Evolutionary conservation across 2,113 vertebrate genomes (phyloP), one percentile per base, ranked within the genome.

Genomic region (Corythornis cristatus): DNA sequence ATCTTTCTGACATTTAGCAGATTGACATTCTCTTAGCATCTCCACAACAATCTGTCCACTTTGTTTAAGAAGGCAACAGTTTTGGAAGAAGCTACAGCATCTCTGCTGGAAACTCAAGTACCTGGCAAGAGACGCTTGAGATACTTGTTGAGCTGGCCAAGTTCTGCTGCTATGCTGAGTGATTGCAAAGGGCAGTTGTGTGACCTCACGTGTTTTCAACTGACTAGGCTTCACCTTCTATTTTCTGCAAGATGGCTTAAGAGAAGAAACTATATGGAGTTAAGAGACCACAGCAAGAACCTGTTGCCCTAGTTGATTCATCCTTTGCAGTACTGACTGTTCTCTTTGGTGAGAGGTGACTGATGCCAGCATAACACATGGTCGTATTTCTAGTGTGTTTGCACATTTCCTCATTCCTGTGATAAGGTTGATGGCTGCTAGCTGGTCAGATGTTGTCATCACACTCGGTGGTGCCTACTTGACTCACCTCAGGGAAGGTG

Each of bases 61-160:
- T 96, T 95, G 83, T 95, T 95, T 96, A 89, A 94, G 95, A 76
- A 64, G 83, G 73, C 85, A 91, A 75, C 65, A 61, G 93, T 96
- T 95, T 95, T 94, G 93, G 90, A 96, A 92, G 90, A 87, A 94
- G 75, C 74, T 83, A 75, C 54, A 93, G 33, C 53, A 88, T 94
- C 91, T 88, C 93, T 95, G 83, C 68, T 95, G 93, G 95, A 93
- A 95, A 93, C 88, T 90, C 68, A 86, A 96, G 92, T 93, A 92
- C 88, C 95, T 96, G 94, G 94, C 90, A 94, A 93, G 90, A 93
- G 70, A 83, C 0, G 0, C 58, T 89, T 2, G 19, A 72, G 88
- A 83, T 92, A 50, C 79, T 90, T 92, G 68, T 85, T 88, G 89
- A 90, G 86, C 90, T 61, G 53, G 88, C 93, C 91, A 96, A 91